Evolutionary conservation across 2,113 vertebrate genomes (phyloP).

Genomic region (Parotia lawesii): DNA sequence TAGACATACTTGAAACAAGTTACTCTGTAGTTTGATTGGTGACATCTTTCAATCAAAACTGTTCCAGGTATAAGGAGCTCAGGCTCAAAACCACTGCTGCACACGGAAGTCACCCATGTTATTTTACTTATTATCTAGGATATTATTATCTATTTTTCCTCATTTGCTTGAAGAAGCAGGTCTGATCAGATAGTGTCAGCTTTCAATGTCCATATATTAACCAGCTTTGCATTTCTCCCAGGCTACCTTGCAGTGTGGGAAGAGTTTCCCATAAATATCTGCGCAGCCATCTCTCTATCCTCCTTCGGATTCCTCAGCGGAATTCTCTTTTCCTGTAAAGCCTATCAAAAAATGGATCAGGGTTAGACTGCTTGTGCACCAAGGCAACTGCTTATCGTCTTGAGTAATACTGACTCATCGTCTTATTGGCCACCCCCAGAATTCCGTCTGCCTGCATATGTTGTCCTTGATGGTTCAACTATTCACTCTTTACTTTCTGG

Average conservation of each 20-base stretch:
- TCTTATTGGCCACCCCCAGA: neutral
- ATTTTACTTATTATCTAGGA: neutral
- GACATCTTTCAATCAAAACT: neutral
- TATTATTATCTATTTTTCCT: neutral
- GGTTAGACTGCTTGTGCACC: neutral
- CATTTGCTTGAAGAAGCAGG: neutral
- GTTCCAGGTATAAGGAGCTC: neutral
- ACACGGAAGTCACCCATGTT: neutral
- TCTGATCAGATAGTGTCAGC: neutral
- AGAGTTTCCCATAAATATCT: constrained; percentile 9
- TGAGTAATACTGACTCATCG: constrained; percentile 17
- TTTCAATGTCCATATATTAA: neutral
- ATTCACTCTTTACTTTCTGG: neutral
- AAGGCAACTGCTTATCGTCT: neutral
- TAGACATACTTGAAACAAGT: neutral
- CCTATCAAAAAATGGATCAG: neutral
- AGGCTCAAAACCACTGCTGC: neutral
- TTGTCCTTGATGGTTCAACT: neutral
- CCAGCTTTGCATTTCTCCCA: neutral
- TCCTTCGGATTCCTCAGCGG: neutral
- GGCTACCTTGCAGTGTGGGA: neutral
- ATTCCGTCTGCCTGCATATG: neutral
- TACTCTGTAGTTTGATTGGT: neutral
- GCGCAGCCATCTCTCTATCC: neutral
- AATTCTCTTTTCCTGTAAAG: constrained; percentile 1